Percentiles rank a stretch among this genome's conserved stretches.
Evolutionary conservation across 2,797 vertebrate genomes (phyloP).

Genomic region (Pygocentrus nattereri): DNA sequence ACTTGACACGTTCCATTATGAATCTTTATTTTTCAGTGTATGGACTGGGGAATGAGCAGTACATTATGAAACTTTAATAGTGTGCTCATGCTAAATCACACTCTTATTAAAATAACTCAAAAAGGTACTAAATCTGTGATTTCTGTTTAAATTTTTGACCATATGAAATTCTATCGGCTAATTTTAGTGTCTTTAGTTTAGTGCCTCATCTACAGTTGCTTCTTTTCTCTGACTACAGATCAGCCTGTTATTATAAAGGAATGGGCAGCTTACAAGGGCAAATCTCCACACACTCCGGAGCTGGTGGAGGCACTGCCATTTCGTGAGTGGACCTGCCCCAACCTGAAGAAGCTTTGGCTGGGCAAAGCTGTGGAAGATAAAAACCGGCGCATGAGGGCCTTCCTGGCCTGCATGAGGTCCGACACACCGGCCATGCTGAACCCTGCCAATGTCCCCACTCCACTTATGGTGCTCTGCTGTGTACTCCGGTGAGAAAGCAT

Average conservation of each 20-base stretch:
- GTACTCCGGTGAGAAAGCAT: slow-evolving; percentile 86
- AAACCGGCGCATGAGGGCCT: slow-evolving; percentile 94
- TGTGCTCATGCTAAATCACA: no score
- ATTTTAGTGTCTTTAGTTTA: not conserved
- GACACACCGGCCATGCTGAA: slow-evolving; percentile 97
- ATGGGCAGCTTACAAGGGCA: slow-evolving; percentile 97
- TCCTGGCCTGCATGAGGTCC: slow-evolving; percentile 95
- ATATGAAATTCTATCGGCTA: not conserved
- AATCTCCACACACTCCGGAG: slow-evolving; percentile 94
- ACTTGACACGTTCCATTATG: no score
- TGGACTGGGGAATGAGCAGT: no score
- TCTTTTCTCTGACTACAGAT: slow-evolving; percentile 71
- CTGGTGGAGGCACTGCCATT: slow-evolving; percentile 94
- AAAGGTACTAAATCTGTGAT: not conserved
- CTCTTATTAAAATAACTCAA: not conserved
- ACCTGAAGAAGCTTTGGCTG: slow-evolving; percentile 94
- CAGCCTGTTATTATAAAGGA: slow-evolving; percentile 92
- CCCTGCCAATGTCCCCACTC: slow-evolving; percentile 90
- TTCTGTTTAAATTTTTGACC: not conserved
- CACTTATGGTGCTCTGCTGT: slow-evolving; percentile 95
- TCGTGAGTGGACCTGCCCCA: slow-evolving; percentile 96
- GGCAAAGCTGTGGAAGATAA: slow-evolving; percentile 95
- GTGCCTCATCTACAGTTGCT: not conserved
- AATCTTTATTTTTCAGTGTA: no score
- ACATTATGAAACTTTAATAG: no score